Evolutionary conservation across 2,113 vertebrate species (phyloP).

Genomic region (Emberiza fucata): DNA sequence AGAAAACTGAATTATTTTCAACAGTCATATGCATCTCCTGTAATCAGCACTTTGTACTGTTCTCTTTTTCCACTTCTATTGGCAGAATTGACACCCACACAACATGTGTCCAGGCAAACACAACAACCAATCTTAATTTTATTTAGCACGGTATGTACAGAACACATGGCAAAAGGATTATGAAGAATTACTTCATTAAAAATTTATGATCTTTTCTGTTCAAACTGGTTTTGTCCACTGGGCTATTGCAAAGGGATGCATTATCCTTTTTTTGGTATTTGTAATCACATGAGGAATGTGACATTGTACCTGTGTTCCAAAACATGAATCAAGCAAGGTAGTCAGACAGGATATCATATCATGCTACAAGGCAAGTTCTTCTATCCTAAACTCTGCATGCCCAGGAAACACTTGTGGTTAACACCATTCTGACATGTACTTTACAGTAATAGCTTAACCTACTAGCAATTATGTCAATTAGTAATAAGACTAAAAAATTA

Average conservation of each 20-base stretch:
- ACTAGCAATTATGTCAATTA: not conserved
- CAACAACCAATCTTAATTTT: not conserved
- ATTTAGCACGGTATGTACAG: constrained; percentile 27
- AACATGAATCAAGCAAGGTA: not conserved
- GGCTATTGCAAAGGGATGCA: not conserved
- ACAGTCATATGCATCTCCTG: constrained; percentile 21
- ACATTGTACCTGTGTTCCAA: not conserved
- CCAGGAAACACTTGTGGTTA: not conserved
- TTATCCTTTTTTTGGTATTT: not conserved
- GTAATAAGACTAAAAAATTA: not conserved
- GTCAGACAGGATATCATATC: not conserved
- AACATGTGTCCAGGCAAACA: constrained; percentile 46
- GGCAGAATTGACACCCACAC: constrained; percentile 56
- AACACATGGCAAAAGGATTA: not conserved
- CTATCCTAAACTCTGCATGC: not conserved
- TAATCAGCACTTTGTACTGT: constrained; percentile 2
- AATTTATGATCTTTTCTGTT: not conserved
- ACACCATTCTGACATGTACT: not conserved
- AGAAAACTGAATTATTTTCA: not conserved
- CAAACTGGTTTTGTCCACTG: not conserved
- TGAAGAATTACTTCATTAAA: not conserved
- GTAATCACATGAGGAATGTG: not conserved
- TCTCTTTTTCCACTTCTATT: constrained; percentile 25
- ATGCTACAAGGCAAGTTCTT: not conserved
- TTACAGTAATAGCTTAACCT: not conserved